A percentile compares a stretch with the other conserved stretches of the same genome.
Conservation (phyloP, 1,140 invertebrate species). For the Trichomalopsis sarcophagae region DNA sequence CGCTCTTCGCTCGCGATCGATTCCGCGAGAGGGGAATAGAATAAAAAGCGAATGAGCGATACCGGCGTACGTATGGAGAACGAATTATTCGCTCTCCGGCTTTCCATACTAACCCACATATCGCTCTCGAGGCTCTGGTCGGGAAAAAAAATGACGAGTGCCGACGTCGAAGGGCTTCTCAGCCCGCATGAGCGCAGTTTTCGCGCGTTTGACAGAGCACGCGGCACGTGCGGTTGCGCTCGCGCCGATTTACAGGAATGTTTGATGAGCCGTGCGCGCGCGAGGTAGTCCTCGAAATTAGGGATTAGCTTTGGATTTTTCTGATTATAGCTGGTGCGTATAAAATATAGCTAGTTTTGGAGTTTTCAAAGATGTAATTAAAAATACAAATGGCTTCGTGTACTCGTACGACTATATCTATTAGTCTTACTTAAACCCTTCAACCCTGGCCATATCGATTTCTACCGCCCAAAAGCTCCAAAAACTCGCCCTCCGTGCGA, state of each 20-base stretch:
- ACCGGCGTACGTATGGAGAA: neutral
- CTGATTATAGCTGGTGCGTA: too few species aligned
- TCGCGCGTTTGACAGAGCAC: slow-evolving; percentile 9
- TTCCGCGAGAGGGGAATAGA: neutral
- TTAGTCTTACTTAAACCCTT: too few species aligned
- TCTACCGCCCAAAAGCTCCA: too few species aligned
- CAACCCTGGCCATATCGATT: too few species aligned
- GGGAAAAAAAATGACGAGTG: slow-evolving; percentile 28
- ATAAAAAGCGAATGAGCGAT: slow-evolving; percentile 9
- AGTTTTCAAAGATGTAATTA: too few species aligned
- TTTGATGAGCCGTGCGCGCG: neutral
- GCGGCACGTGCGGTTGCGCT: neutral
- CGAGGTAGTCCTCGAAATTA: neutral
- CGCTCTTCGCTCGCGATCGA: neutral
- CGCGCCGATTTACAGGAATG: neutral
- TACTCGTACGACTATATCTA: too few species aligned
- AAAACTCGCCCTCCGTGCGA: neutral
- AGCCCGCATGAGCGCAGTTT: neutral
- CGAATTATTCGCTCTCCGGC: slow-evolving; percentile 40
- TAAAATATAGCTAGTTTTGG: too few species aligned
- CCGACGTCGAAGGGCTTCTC: slow-evolving; percentile 27
- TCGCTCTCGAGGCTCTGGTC: neutral
- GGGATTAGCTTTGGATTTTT: neutral
- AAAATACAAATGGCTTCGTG: too few species aligned
- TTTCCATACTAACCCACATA: slow-evolving; percentile 53